Conservation (phyloP, 2,888 invertebrate genomes). For the Folsomia candida region DNA sequence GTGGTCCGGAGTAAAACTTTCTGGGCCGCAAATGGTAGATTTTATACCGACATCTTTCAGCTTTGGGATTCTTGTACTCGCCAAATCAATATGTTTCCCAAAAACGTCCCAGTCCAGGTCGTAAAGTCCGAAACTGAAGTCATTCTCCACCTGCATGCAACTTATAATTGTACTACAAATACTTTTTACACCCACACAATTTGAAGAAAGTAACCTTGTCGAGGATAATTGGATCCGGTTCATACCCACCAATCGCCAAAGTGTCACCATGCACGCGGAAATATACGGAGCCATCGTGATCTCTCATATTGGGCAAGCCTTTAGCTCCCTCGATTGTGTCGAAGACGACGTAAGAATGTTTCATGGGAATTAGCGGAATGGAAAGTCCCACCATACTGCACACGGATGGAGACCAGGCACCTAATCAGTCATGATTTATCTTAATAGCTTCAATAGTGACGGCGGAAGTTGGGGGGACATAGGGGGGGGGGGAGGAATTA, state of each 20-base stretch:
- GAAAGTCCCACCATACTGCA: constrained; percentile 66
- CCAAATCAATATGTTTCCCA: constrained; percentile 68
- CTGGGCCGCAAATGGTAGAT: constrained; percentile 84
- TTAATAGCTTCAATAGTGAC: no score
- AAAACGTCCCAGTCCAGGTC: constrained; percentile 86
- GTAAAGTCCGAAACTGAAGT: constrained; percentile 79
- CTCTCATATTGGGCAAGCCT: constrained; percentile 66
- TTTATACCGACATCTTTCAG: constrained; percentile 74
- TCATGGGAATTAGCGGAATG: constrained; percentile 77
- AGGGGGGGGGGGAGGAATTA: no score
- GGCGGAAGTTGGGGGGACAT: no score
- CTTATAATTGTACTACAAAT: not conserved
- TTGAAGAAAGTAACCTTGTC: no score
- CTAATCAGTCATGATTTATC: not conserved
- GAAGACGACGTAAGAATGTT: constrained; percentile 83
- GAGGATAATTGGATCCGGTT: constrained; percentile 76
- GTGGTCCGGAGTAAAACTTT: constrained; percentile 89
- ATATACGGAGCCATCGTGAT: constrained; percentile 11
- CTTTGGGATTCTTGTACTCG: constrained; percentile 70
- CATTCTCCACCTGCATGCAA: constrained; percentile 63
- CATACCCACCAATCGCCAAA: constrained; percentile 83
- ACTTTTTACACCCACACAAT: no score
- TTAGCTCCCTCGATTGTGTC: constrained; percentile 73
- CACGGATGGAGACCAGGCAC: constrained; percentile 78
- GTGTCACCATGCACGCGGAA: constrained; percentile 58